phyloP scores from a whole-genome alignment of 1,140 invertebrate species.

The Pissodes strobi region DNA sequence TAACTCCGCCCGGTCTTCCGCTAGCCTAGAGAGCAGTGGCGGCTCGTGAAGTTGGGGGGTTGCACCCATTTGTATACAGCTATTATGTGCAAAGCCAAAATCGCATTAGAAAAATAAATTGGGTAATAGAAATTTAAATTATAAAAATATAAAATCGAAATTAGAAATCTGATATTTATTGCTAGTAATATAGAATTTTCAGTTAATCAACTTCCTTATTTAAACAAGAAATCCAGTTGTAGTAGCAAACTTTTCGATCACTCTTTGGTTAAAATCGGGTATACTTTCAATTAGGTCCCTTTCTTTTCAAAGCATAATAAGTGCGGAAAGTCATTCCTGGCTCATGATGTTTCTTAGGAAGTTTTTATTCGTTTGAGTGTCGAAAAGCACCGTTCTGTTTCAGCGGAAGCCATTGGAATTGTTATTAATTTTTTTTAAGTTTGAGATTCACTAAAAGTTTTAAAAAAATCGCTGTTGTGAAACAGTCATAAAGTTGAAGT shows the following conservation, averaged over 20 bases:
- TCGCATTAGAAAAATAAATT: neutral
- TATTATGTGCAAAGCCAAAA: no score
- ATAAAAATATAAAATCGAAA: neutral
- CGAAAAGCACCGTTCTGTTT: slow-evolving; percentile 3
- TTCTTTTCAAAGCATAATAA: neutral
- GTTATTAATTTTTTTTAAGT: slow-evolving; percentile 1
- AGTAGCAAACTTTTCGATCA: neutral
- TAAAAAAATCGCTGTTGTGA: neutral
- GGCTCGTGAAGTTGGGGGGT: neutral
- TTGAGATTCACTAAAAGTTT: neutral
- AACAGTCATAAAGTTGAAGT: neutral
- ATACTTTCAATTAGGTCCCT: neutral
- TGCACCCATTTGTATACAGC: no score
- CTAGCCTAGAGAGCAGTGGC: no score
- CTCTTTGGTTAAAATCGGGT: no score
- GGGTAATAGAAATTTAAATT: neutral
- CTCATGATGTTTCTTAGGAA: neutral
- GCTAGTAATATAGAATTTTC: no score
- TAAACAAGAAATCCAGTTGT: neutral
- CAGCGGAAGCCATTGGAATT: slow-evolving; percentile 2
- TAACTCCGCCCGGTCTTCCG: no score
- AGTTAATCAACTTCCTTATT: no score
- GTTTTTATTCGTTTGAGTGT: slow-evolving; percentile 3
- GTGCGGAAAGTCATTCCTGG: neutral
- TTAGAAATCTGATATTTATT: no score